Evolutionary conservation across 37 sponge, comb jelly and placozoan genomes (phyloP).

Genomic region (Beroe ovata): DNA sequence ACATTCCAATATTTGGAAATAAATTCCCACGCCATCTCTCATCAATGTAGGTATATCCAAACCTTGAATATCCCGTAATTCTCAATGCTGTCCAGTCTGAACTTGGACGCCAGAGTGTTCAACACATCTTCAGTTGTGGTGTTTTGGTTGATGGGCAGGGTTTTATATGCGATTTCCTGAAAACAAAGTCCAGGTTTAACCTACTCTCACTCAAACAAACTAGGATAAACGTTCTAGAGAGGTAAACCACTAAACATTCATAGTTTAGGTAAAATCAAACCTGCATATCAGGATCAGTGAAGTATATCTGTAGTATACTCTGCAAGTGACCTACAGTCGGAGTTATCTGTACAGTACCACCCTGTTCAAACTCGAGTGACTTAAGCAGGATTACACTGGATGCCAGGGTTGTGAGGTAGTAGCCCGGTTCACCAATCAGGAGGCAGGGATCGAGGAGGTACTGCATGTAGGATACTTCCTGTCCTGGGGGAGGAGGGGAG

Average conservation of each 20-base stretch:
- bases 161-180: conserved; percentile 50
- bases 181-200: no score
- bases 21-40: no score
- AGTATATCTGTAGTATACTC: conserved; percentile 51
- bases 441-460: conserved; percentile 50
- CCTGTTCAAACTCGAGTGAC: conserved; percentile 13
- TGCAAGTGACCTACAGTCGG: conserved; percentile 60
- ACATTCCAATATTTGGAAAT: no score
- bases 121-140: conserved; percentile 46
- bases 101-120: conserved; percentile 27
- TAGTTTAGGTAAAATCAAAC: no score
- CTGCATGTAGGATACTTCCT: conserved; percentile 51
- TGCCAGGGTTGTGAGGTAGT: conserved; percentile 63
- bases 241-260: no score
- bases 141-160: conserved; percentile 38
- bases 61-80: conserved; percentile 52
- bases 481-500: conserved; percentile 6
- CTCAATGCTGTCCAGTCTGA: conserved; percentile 22
- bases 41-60: no score
- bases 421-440: conserved; percentile 64
- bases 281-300: conserved; percentile 55
- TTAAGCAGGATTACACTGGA: conserved; percentile 32
- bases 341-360: background rate
- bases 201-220: no score
- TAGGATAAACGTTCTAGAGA: no score